These are phyloP conservation scores for Poecilobothrus nobilitatus DNA, from an alignment of 2,888 invertebrate genomes.

Conservation along the genomic window DNA sequence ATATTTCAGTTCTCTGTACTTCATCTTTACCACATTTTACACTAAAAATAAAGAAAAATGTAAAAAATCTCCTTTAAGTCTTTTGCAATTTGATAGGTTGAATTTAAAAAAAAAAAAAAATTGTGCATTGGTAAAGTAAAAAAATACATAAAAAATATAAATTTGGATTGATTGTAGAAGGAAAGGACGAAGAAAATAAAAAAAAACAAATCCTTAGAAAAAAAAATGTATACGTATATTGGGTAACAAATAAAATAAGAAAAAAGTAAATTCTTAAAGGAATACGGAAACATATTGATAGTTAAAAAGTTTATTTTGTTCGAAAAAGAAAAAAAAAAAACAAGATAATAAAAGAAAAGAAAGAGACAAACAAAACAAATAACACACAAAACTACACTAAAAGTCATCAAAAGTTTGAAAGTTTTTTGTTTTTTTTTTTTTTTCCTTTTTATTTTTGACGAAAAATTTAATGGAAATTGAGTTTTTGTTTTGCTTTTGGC, in stretches of 20 bases:
- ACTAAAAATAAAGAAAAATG: too few relatives aligned
- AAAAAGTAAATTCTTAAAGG: not conserved
- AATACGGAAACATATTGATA: not conserved
- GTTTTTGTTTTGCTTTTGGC: not conserved
- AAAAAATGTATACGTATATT: too few relatives aligned
- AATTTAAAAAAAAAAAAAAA: too few relatives aligned
- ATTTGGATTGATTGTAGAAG: too few relatives aligned
- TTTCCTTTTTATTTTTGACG: not conserved
- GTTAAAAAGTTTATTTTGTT: not conserved
- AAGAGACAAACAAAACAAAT: not conserved
- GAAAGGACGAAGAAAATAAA: too few relatives aligned
- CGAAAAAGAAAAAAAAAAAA: not conserved
- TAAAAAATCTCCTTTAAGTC: too few relatives aligned
- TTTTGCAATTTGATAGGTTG: too few relatives aligned
- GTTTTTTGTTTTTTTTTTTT: not conserved
- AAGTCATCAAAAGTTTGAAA: not conserved
- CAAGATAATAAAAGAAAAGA: not conserved
- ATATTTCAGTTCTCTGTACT: too few relatives aligned
- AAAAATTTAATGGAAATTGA: conserved; percentile 4
- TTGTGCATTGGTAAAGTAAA: too few relatives aligned
- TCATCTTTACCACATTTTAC: too few relatives aligned
- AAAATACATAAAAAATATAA: too few relatives aligned
- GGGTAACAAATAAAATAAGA: not conserved
- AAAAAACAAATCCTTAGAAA: not conserved
- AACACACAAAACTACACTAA: not conserved